Evolutionary conservation across 2,797 vertebrate species (phyloP).

Genomic region (Lepus townsendii): DNA sequence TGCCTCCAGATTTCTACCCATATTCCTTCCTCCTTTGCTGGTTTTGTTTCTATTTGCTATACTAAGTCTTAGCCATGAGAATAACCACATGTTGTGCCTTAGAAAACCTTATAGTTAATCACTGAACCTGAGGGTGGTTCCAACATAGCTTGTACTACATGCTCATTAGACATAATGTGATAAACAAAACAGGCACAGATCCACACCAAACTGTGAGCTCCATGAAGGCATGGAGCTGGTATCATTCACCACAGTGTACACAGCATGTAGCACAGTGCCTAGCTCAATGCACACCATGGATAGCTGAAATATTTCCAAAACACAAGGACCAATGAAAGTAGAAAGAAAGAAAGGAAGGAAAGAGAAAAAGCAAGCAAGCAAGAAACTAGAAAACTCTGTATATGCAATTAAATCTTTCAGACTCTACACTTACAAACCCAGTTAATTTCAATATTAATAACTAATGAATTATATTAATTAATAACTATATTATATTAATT

Average conservation of each 20-base stretch:
- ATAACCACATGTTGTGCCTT: neutral
- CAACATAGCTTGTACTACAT: neutral
- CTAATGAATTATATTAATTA: too few species aligned
- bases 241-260: neutral
- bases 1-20: neutral
- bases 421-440: neutral
- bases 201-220: neutral
- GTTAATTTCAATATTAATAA: neutral
- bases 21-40: neutral
- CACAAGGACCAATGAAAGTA: neutral
- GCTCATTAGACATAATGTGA: conserved; percentile 2
- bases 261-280: neutral
- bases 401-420: neutral
- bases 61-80: neutral
- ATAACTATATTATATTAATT: too few species aligned
- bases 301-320: neutral
- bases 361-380: too few species aligned
- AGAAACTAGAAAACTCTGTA: neutral
- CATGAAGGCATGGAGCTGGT: neutral
- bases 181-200: neutral
- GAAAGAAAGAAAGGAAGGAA: neutral
- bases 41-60: neutral
- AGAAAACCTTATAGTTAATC: neutral
- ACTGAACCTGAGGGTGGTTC: neutral
- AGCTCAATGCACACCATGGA: neutral